phyloP scores from a whole-genome alignment of 2,113 vertebrate species.

The Romanogobio albipinnatus region DNA sequence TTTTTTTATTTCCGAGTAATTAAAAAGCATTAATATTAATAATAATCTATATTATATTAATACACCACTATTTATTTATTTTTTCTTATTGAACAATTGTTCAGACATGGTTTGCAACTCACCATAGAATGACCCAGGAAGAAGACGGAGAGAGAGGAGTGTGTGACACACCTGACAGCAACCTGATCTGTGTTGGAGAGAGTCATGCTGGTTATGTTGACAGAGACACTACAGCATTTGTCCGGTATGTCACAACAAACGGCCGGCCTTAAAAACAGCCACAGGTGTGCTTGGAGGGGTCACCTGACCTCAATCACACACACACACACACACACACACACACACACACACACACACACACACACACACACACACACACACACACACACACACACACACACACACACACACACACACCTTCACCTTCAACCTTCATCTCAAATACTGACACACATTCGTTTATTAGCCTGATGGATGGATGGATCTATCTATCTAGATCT shows the following conservation, averaged over 20 bases:
- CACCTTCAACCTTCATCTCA: background rate
- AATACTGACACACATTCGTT: background rate
- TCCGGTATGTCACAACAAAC: conserved; percentile 56
- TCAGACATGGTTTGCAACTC: no score
- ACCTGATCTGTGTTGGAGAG: conserved; percentile 44
- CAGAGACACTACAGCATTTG: conserved; percentile 37
- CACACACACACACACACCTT: background rate
- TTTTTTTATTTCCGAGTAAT: no score
- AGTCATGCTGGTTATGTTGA: conserved; percentile 36
- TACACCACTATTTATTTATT: no score
- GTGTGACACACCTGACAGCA: conserved; percentile 53
- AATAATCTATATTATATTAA: no score
- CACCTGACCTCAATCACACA: conserved; percentile 42
- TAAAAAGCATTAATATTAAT: no score
- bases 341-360: background rate
- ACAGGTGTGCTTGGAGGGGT: conserved; percentile 55
- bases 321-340: background rate
- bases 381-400: background rate
- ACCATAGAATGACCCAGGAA: no score
- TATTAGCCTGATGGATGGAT: background rate
- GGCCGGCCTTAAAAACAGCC: conserved; percentile 23
- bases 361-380: background rate
- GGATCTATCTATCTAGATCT: background rate
- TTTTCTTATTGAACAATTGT: no score
- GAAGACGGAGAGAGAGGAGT: background rate